A percentile compares a stretch with the other conserved stretches of the same genome.
phyloP scores from a whole-genome alignment of 2,888 invertebrate genomes.

The Hybos culiciformis region DNA sequence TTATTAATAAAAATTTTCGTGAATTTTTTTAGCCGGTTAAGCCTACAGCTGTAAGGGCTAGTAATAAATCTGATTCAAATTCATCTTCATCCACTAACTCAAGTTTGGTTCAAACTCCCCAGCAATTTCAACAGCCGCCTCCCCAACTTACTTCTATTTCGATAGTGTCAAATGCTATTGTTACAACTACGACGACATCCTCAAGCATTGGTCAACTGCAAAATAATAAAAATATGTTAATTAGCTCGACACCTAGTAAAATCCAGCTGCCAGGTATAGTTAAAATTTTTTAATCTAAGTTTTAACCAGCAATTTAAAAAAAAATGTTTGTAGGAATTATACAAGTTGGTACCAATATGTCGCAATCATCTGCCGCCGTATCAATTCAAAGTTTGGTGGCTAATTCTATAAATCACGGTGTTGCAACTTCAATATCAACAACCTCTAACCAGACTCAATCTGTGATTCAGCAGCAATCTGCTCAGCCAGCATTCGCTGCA shows the following conservation, averaged over 20 bases:
- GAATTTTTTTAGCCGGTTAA: conserved; percentile 51
- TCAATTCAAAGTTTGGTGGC: too few relatives aligned
- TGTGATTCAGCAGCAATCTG: conserved; percentile 34
- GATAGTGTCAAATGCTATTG: conserved; percentile 10
- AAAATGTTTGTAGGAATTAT: too few relatives aligned
- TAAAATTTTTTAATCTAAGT: conserved; percentile 24
- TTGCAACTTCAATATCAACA: conserved; percentile 21
- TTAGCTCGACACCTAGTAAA: conserved; percentile 37
- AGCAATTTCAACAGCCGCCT: conserved; percentile 33
- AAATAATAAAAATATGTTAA: conserved; percentile 22
- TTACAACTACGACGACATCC: conserved; percentile 12
- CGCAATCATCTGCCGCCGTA: too few relatives aligned
- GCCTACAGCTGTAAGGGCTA: conserved; percentile 69
- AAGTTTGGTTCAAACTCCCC: conserved; percentile 2
- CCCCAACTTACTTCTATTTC: too few relatives aligned
- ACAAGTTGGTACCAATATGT: too few relatives aligned
- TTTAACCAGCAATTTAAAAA: conserved; percentile 31
- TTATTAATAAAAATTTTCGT: conserved; percentile 4
- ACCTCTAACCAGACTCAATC: conserved; percentile 32
- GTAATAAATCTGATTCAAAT: conserved; percentile 18
- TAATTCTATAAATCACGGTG: conserved; percentile 13
- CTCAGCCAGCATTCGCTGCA: conserved; percentile 45
- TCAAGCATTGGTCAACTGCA: conserved; percentile 9
- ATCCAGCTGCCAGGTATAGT: conserved; percentile 23
- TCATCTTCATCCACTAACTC: conserved; percentile 19